These are phyloP conservation scores for Aurelia aurita complex sp. Pacific DNA, from an alignment of 30 jellyfish, hydroid and myxozoan species.

Conservation along the genomic window DNA sequence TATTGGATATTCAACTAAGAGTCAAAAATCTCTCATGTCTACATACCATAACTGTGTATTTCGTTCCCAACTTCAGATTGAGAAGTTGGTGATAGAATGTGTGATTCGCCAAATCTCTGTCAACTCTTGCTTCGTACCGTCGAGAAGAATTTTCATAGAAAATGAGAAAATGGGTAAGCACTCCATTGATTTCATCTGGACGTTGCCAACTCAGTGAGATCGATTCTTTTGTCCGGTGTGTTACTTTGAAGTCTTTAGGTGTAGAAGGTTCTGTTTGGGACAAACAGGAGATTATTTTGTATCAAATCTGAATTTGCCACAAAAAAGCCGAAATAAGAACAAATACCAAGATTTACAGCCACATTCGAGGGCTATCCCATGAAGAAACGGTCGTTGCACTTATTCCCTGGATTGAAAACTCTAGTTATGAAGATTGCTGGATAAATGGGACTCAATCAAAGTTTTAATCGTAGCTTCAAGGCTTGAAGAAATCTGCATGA, in stretches of 20 bases:
- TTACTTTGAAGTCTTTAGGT: constrained; percentile 53
- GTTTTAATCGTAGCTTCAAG: too few species aligned
- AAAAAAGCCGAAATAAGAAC: neutral
- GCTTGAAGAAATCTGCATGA: too few species aligned
- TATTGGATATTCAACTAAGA: too few species aligned
- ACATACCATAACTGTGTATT: constrained; percentile 67
- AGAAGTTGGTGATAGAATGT: constrained; percentile 36
- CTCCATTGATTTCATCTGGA: constrained; percentile 75
- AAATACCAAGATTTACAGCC: too few species aligned
- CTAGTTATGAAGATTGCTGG: too few species aligned
- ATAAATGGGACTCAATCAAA: too few species aligned
- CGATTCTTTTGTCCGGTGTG: constrained; percentile 33
- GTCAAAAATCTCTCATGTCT: neutral
- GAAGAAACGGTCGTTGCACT: too few species aligned
- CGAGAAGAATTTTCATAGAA: constrained; percentile 60
- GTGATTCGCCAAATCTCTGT: constrained; percentile 32
- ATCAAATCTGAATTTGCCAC: neutral
- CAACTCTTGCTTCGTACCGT: constrained; percentile 32
- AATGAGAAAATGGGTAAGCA: constrained; percentile 54
- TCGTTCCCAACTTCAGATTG: constrained; percentile 34
- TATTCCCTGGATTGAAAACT: too few species aligned
- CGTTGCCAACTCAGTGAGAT: constrained; percentile 74
- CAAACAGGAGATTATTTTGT: neutral
- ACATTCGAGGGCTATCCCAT: too few species aligned
- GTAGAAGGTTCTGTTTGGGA: constrained; percentile 39